phyloP scores from a whole-genome alignment of 2,888 invertebrate species.

The Anticlea derivata region DNA sequence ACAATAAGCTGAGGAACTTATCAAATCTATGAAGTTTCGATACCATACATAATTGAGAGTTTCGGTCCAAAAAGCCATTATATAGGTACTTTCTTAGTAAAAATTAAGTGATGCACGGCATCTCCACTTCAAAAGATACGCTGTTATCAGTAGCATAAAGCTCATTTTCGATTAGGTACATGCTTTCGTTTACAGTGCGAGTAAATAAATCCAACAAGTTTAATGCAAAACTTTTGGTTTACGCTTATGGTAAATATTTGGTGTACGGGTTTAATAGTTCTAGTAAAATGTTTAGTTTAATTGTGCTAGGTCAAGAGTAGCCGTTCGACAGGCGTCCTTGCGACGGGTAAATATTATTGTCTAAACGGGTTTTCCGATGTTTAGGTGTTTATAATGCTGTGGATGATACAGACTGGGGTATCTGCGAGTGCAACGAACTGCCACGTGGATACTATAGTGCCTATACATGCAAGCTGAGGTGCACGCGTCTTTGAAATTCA shows the following conservation, averaged over 20 bases:
- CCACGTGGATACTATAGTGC: slow-evolving; percentile 6
- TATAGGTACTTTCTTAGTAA: slow-evolving; percentile 7
- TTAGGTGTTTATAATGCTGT: slow-evolving; percentile 72
- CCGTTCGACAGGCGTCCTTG: slow-evolving; percentile 83
- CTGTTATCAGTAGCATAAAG: slow-evolving; percentile 40
- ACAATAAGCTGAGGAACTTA: too few species aligned
- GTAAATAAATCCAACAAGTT: slow-evolving; percentile 80
- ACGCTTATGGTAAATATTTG: slow-evolving; percentile 84
- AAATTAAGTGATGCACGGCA: slow-evolving; percentile 1
- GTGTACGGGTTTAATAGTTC: slow-evolving; percentile 82
- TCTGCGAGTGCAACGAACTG: slow-evolving; percentile 56
- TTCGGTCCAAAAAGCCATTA: slow-evolving; percentile 4
- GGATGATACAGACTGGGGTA: slow-evolving; percentile 59
- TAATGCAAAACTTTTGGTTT: slow-evolving; percentile 84
- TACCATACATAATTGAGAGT: too few species aligned
- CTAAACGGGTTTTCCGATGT: slow-evolving; percentile 80
- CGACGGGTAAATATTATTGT: slow-evolving; percentile 82
- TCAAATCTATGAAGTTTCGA: too few species aligned
- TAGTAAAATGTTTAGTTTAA: slow-evolving; percentile 83
- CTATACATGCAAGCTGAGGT: slow-evolving; percentile 1
- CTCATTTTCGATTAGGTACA: slow-evolving; percentile 42
- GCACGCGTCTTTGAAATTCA: neutral
- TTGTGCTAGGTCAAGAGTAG: slow-evolving; percentile 83
- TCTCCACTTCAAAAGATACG: slow-evolving; percentile 26
- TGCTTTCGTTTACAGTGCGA: slow-evolving; percentile 57